Evolutionary conservation across 2,888 invertebrate species (phyloP).

Genomic region (Tryphoninae sp.): DNA sequence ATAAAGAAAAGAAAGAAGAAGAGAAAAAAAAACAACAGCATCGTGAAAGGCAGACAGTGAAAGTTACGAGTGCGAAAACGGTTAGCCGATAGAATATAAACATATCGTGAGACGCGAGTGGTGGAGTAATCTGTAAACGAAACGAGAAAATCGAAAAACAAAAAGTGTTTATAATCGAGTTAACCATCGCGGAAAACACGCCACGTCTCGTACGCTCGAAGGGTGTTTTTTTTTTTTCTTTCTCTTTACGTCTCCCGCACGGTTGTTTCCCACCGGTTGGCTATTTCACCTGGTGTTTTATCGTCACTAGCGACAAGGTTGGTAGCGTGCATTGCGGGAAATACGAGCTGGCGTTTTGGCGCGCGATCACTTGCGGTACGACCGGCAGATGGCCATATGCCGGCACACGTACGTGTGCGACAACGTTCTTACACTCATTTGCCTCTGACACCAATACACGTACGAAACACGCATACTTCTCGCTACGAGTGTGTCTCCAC

Average conservation of each 20-base stretch:
- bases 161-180: slow-evolving; percentile 5
- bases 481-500: slow-evolving; percentile 32
- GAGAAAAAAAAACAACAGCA: neutral
- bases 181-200: slow-evolving; percentile 24
- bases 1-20: neutral
- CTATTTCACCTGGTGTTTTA: slow-evolving; percentile 56
- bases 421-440: slow-evolving; percentile 23
- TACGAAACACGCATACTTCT: neutral
- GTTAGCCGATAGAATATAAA: neutral
- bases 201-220: slow-evolving; percentile 37
- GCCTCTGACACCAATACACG: slow-evolving; percentile 45
- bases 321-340: slow-evolving; percentile 74
- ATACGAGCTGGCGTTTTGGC: slow-evolving; percentile 77
- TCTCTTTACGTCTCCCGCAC: slow-evolving; percentile 25
- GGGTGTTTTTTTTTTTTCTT: slow-evolving; percentile 27
- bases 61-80: neutral
- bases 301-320: slow-evolving; percentile 60
- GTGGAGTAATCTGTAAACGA: neutral
- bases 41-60: neutral
- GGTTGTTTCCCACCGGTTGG: slow-evolving; percentile 12
- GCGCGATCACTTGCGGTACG: slow-evolving; percentile 75
- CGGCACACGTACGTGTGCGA: slow-evolving; percentile 69
- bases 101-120: neutral
- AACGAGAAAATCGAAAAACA: slow-evolving; percentile 2
- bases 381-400: slow-evolving; percentile 80